Percentiles rank a stretch among this genome's conserved stretches.
These are phyloP conservation scores for Endomychus coccineus DNA, from an alignment of 2,888 invertebrate species.

Conservation along the genomic window DNA sequence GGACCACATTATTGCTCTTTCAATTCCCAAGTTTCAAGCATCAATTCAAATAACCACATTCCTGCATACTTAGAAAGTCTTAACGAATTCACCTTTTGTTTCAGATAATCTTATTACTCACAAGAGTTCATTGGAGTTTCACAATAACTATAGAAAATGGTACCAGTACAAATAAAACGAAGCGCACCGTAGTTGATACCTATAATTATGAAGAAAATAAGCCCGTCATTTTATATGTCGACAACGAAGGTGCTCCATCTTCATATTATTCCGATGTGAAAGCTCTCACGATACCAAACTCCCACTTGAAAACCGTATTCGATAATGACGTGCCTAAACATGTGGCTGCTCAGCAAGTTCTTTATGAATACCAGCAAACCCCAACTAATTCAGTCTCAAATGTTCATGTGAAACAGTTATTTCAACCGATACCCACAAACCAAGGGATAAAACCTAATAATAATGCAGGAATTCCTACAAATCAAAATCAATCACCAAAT, in stretches of 20 bases:
- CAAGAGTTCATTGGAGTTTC: too few species aligned
- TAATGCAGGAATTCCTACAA: background rate
- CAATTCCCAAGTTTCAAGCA: too few species aligned
- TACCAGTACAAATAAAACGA: conserved; percentile 14
- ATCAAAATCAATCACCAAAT: conserved; percentile 3
- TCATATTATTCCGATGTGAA: conserved; percentile 11
- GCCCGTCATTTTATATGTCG: conserved; percentile 6
- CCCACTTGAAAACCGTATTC: conserved; percentile 8
- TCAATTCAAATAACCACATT: too few species aligned
- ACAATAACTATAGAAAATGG: too few species aligned
- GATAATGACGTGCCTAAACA: conserved; percentile 24
- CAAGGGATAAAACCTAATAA: conserved; percentile 8
- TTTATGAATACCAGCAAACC: conserved; percentile 36
- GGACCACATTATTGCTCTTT: too few species aligned
- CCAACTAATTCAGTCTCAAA: conserved; percentile 34
- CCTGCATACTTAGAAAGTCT: too few species aligned
- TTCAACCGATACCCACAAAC: conserved; percentile 20
- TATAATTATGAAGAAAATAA: conserved; percentile 13
- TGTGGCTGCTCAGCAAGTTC: conserved; percentile 35
- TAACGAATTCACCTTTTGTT: too few species aligned
- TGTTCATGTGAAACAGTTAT: conserved; percentile 33
- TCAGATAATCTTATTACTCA: too few species aligned
- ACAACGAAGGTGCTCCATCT: conserved; percentile 5
- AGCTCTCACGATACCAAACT: conserved; percentile 10
- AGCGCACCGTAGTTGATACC: conserved; percentile 12